These are phyloP conservation scores for Onychomys leucogaster DNA, from an alignment of 2,797 vertebrate species.

Conservation along the genomic window DNA sequence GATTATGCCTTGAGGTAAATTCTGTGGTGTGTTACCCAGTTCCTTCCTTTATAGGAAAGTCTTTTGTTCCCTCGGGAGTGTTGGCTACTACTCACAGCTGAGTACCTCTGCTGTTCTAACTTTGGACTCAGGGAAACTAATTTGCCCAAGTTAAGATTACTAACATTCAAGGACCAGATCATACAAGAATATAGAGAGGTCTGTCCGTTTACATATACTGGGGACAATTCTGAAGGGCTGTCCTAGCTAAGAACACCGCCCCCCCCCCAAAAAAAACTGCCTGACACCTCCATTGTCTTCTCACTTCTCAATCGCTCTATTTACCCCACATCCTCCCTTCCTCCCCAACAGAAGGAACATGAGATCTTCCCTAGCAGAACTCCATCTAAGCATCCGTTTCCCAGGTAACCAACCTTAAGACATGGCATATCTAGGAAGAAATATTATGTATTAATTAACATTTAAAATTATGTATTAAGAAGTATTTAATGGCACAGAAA, in stretches of 20 bases:
- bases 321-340: rapidly evolving
- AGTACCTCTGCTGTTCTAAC: background rate
- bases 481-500: constrained; percentile 17
- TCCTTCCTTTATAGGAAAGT: background rate
- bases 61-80: rapidly evolving
- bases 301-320: background rate
- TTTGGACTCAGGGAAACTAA: background rate
- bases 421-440: background rate
- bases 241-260: background rate
- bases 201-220: background rate
- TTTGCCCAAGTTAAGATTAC: background rate
- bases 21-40: rapidly evolving
- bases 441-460: constrained; percentile 44
- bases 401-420: background rate
- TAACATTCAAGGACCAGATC: background rate
- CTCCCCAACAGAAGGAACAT: background rate
- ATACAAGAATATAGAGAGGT: background rate
- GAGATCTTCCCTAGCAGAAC: background rate
- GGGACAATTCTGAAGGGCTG: background rate
- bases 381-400: background rate
- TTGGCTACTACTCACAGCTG: background rate
- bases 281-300: background rate
- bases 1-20: background rate
- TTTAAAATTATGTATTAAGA: constrained; percentile 1
- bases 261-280: background rate